phyloP scores from a whole-genome alignment of 2,797 vertebrate species.

The Rhadinocentrus ornatus region DNA sequence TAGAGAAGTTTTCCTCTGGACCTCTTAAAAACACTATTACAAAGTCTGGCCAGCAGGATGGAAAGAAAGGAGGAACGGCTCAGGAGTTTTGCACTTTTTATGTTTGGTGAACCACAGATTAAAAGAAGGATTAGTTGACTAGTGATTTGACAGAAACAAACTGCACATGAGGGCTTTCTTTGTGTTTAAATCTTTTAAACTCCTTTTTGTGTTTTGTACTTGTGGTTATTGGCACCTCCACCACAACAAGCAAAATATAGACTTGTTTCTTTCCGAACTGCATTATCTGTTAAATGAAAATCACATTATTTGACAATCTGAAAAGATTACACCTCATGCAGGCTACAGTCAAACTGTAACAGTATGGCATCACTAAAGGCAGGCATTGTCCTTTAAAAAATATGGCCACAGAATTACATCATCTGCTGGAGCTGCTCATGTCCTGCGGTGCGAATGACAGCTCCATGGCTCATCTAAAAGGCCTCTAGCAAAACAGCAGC shows the following conservation, averaged over 20 bases:
- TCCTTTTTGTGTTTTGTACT: too few species aligned
- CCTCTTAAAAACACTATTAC: not conserved
- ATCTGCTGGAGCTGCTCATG: constrained; percentile 41
- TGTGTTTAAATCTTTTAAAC: too few species aligned
- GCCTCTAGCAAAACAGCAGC: constrained; percentile 67
- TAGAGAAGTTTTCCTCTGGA: not conserved
- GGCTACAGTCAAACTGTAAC: not conserved
- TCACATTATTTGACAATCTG: not conserved
- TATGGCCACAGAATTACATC: constrained; percentile 45
- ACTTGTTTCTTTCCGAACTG: not conserved
- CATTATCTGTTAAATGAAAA: not conserved
- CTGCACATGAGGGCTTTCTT: too few species aligned
- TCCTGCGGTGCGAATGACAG: constrained; percentile 65
- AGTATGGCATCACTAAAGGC: constrained; percentile 29
- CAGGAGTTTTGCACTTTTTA: not conserved
- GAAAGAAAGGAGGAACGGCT: not conserved
- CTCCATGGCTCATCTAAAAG: constrained; percentile 71
- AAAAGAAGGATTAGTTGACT: not conserved
- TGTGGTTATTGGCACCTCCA: not conserved
- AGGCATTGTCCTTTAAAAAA: constrained; percentile 44
- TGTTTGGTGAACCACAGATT: not conserved
- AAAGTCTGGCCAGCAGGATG: not conserved
- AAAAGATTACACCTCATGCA: not conserved
- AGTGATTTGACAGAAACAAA: not conserved
- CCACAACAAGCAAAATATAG: not conserved